phyloP scores from a whole-genome alignment of 2,797 vertebrate genomes.

The Buphagus erythrorhynchus region DNA sequence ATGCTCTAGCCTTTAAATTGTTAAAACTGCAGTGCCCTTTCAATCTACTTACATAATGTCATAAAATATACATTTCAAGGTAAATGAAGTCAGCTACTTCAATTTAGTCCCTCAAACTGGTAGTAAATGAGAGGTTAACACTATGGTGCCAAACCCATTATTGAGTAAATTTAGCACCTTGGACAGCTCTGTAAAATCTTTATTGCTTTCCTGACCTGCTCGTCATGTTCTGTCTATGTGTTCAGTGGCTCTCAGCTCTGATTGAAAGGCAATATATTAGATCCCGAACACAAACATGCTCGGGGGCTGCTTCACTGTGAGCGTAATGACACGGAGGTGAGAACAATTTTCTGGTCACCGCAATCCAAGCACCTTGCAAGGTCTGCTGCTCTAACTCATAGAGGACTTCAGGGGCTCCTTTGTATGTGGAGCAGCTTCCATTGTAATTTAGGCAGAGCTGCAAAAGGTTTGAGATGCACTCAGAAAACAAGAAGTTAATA shows the following conservation, averaged over 20 bases:
- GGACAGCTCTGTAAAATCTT: slow-evolving; percentile 98
- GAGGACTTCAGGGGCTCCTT: slow-evolving; percentile 83
- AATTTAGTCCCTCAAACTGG: slow-evolving; percentile 88
- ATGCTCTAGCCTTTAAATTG: slow-evolving; percentile 83
- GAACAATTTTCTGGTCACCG: slow-evolving; percentile 99
- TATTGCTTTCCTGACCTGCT: slow-evolving; percentile 99
- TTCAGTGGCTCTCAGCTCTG: slow-evolving; percentile 87
- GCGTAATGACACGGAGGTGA: slow-evolving; percentile 92
- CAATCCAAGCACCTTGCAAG: slow-evolving; percentile 93
- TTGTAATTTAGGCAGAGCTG: slow-evolving; percentile 14
- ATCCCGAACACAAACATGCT: slow-evolving; percentile 97
- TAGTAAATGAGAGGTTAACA: slow-evolving; percentile 99
- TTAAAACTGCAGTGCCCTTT: slow-evolving; percentile 83
- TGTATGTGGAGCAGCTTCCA: slow-evolving; percentile 54
- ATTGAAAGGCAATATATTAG: slow-evolving; percentile 99
- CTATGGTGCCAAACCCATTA: slow-evolving; percentile 97
- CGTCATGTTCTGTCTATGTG: slow-evolving; percentile 95
- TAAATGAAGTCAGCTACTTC: slow-evolving; percentile 87
- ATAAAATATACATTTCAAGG: slow-evolving; percentile 88
- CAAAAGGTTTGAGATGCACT: neutral
- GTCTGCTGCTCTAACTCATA: slow-evolving; percentile 90
- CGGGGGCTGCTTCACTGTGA: slow-evolving; percentile 93
- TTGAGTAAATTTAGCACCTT: slow-evolving; percentile 99
- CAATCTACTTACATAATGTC: slow-evolving; percentile 87
- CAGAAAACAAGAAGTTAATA: neutral